Evolutionary conservation across 2,113 vertebrate species (phyloP).

Genomic region (Myotis yumanensis): DNA sequence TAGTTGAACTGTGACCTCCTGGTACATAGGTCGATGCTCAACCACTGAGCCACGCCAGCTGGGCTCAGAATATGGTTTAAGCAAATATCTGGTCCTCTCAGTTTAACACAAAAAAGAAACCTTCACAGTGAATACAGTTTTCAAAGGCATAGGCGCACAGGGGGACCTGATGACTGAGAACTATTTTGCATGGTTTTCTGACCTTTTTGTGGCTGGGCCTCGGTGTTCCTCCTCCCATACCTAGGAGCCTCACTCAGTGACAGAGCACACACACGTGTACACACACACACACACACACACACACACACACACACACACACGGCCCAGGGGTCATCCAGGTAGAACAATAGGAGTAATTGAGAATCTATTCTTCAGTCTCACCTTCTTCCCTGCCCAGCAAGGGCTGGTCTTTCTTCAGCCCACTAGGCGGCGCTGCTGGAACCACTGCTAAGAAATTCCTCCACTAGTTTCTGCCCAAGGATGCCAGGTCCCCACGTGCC

Average conservation of each 20-base stretch:
- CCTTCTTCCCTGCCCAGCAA: background rate
- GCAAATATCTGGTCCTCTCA: background rate
- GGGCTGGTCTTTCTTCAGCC: background rate
- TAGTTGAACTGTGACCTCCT: too few species aligned
- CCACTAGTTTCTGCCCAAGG: background rate
- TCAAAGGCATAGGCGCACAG: background rate
- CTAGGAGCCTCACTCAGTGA: background rate
- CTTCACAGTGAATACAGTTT: background rate
- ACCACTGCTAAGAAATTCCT: background rate
- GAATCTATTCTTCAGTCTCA: background rate
- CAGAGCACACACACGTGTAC: background rate
- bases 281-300: too few species aligned
- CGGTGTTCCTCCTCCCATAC: background rate
- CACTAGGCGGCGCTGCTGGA: too few species aligned
- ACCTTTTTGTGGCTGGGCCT: background rate
- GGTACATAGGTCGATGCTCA: too few species aligned
- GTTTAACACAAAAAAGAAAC: background rate
- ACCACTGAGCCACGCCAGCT: too few species aligned
- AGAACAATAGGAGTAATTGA: background rate
- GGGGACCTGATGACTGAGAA: background rate
- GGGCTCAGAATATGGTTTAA: background rate
- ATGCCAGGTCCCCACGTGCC: background rate
- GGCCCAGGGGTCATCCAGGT: background rate
- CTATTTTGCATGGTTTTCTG: background rate
- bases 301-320: background rate